These are phyloP conservation scores for Hirtodrosophila histrioides DNA, from an alignment of 2,888 invertebrate species.

Conservation along the genomic window DNA sequence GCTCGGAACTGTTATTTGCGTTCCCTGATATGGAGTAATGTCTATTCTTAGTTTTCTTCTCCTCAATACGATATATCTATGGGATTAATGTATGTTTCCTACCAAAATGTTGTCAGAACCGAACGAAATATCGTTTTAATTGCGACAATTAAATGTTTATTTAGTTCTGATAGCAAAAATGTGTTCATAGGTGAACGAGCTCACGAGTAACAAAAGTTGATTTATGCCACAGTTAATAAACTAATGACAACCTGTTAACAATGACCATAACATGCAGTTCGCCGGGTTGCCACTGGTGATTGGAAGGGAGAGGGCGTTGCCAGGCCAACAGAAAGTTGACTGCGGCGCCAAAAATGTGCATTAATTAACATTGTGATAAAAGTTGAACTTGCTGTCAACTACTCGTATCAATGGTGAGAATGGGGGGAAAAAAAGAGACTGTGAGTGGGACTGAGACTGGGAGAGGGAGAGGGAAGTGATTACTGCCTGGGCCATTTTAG, in stretches of 20 bases:
- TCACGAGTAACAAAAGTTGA: neutral
- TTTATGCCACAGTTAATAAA: slow-evolving; percentile 24
- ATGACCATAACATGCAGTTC: neutral
- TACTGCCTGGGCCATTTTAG: slow-evolving; percentile 6
- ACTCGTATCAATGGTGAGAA: slow-evolving; percentile 21
- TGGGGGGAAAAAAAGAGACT: no score
- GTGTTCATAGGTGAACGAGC: no score
- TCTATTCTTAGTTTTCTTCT: no score
- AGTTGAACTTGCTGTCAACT: slow-evolving; percentile 47
- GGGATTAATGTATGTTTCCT: no score
- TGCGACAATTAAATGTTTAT: no score
- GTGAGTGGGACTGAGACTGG: neutral
- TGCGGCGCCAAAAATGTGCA: slow-evolving; percentile 50
- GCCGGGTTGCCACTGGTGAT: neutral
- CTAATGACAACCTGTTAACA: slow-evolving; percentile 33
- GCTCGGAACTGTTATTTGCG: no score
- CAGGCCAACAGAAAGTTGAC: slow-evolving; percentile 38
- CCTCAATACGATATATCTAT: no score
- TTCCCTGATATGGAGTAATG: no score
- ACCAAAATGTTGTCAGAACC: no score
- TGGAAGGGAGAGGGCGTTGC: slow-evolving; percentile 9
- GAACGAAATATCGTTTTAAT: no score
- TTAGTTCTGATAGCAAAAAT: no score
- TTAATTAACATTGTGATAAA: slow-evolving; percentile 66
- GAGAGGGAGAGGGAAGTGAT: slow-evolving; percentile 1